These are phyloP conservation scores for Sciurus vulgaris DNA, from an alignment of 2,797 vertebrate species.

Conservation along the genomic window DNA sequence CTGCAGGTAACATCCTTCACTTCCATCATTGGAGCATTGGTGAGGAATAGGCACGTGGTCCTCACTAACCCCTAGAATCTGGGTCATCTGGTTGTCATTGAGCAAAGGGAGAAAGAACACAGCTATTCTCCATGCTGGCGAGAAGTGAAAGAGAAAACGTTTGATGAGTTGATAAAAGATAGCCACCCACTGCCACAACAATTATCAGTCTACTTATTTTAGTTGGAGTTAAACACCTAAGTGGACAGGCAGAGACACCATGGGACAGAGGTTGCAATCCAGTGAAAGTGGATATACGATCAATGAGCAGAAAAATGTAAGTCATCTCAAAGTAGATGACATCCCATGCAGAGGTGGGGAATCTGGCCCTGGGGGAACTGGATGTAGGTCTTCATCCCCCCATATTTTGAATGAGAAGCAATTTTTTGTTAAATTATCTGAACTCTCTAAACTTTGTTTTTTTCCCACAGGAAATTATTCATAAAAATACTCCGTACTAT, in stretches of 20 bases:
- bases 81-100: accelerated
- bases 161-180: background rate
- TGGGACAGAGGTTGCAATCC: background rate
- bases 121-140: background rate
- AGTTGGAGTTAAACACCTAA: background rate
- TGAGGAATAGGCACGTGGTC: background rate
- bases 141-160: background rate
- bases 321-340: background rate
- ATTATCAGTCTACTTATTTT: background rate
- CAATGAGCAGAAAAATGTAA: background rate
- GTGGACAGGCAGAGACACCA: background rate
- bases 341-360: background rate
- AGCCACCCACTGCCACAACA: background rate
- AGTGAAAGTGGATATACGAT: background rate
- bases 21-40: accelerated
- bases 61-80: background rate
- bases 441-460: background rate
- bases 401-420: background rate
- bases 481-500: background rate
- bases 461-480: background rate
- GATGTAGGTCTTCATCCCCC: background rate
- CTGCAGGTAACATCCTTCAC: background rate
- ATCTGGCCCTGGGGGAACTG: accelerated
- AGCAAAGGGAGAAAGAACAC: background rate
- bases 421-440: background rate